Conservation (phyloP, 2,888 invertebrate species). For the Volucella inflata region DNA sequence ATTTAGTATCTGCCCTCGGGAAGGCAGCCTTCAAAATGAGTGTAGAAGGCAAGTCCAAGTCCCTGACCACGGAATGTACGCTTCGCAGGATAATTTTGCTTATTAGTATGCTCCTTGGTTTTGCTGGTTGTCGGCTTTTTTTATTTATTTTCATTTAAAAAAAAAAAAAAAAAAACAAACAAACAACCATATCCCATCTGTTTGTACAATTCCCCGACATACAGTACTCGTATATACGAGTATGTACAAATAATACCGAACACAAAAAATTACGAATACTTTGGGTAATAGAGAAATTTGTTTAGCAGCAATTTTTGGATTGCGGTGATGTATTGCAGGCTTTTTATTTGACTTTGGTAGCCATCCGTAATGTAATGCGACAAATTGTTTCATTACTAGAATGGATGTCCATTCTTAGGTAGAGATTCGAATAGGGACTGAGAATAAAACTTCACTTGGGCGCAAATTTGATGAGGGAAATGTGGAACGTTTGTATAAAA, state of each 20-base stretch:
- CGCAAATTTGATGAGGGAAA: no score
- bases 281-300: slow-evolving; percentile 55
- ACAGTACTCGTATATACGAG: no score
- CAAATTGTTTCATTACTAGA: slow-evolving; percentile 40
- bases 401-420: slow-evolving; percentile 7
- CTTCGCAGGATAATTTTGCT: slow-evolving; percentile 66
- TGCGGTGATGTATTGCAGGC: slow-evolving; percentile 41
- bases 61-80: slow-evolving; percentile 59
- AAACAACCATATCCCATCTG: slow-evolving; percentile 11
- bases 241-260: no score
- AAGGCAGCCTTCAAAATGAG: slow-evolving; percentile 50
- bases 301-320: slow-evolving; percentile 48
- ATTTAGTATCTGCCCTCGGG: slow-evolving; percentile 30
- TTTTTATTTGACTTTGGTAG: slow-evolving; percentile 36
- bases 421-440: no score
- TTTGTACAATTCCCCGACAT: no score
- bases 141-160: slow-evolving; percentile 14
- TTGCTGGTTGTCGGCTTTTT: not conserved
- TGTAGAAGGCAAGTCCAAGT: slow-evolving; percentile 49
- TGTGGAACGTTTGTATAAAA: no score
- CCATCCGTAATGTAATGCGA: slow-evolving; percentile 35
- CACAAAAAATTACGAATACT: slow-evolving; percentile 14
- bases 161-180: no score
- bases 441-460: no score
- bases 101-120: slow-evolving; percentile 61